phyloP scores from a whole-genome alignment of 2,797 vertebrate genomes.

The Acrossocheilus wenchowensis region DNA sequence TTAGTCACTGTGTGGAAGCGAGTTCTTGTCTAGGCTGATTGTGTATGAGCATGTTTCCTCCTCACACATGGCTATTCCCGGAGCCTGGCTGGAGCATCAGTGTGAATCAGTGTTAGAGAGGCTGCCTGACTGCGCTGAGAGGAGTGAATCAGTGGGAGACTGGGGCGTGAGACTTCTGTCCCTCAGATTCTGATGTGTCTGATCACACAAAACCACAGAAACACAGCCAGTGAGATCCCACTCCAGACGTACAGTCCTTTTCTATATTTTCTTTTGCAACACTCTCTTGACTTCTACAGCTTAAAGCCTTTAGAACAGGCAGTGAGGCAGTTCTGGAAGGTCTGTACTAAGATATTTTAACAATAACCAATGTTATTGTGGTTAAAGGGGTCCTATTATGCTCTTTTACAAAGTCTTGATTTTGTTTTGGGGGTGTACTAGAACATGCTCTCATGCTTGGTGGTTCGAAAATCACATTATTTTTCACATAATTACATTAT shows the following conservation, averaged over 20 bases:
- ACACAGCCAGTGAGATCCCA: not conserved
- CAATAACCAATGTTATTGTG: not conserved
- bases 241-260: not conserved
- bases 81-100: constrained; percentile 19
- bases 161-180: constrained; percentile 21
- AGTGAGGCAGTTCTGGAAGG: not conserved
- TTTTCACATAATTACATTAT: too few species aligned
- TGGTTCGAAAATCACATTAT: too few species aligned
- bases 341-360: not conserved
- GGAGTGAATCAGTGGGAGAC: constrained; percentile 23
- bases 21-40: not conserved
- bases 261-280: not conserved
- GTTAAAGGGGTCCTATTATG: too few species aligned
- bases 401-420: too few species aligned
- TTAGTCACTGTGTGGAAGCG: not conserved
- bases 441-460: too few species aligned
- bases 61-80: constrained; percentile 11
- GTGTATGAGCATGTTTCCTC: not conserved
- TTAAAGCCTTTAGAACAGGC: not conserved
- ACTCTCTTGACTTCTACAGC: not conserved
- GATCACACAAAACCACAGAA: constrained; percentile 5
- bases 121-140: constrained; percentile 4
- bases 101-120: constrained; percentile 38
- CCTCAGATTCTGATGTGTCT: constrained; percentile 27
- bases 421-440: too few species aligned